These are phyloP conservation scores for Athalia cordata DNA, from an alignment of 2,888 invertebrate genomes.

Conservation along the genomic window DNA sequence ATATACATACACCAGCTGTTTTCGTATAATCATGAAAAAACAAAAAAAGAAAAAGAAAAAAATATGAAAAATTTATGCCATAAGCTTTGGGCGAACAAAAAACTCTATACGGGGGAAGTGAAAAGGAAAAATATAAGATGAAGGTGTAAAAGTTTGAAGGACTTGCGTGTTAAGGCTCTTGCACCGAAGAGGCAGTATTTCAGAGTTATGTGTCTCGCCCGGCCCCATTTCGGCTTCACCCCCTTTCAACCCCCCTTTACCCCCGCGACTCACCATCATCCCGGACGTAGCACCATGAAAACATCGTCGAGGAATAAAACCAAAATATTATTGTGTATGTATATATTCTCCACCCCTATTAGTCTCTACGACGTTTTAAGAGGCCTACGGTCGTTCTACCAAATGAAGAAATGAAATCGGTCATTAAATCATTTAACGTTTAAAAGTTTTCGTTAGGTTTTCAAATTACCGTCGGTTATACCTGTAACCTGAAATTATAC, in stretches of 20 bases:
- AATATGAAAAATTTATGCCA: not conserved
- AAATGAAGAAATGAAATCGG: constrained; percentile 40
- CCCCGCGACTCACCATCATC: not conserved
- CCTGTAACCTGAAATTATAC: not conserved
- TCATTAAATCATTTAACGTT: constrained; percentile 41
- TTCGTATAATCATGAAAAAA: not conserved
- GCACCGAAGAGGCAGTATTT: constrained; percentile 60
- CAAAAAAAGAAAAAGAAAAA: not conserved
- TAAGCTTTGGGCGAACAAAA: not conserved
- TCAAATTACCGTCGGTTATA: constrained; percentile 24
- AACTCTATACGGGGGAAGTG: not conserved
- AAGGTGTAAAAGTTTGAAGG: constrained; percentile 60
- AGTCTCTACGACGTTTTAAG: not conserved
- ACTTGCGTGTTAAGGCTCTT: constrained; percentile 54
- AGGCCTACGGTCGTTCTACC: not conserved
- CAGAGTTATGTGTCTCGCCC: constrained; percentile 59
- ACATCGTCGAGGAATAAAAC: constrained; percentile 35
- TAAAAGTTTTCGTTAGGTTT: constrained; percentile 6
- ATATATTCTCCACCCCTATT: constrained; percentile 30
- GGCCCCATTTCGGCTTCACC: constrained; percentile 32
- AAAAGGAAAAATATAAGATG: constrained; percentile 44
- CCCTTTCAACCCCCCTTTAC: constrained; percentile 22
- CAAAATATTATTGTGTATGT: constrained; percentile 32
- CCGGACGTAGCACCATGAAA: constrained; percentile 29
- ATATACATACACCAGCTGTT: constrained; percentile 26